Evolutionary conservation across 37 sponge, comb jelly and placozoan species (phyloP), one percentile per base, ranked within the genome.

Genomic region (Agelas oroides): DNA sequence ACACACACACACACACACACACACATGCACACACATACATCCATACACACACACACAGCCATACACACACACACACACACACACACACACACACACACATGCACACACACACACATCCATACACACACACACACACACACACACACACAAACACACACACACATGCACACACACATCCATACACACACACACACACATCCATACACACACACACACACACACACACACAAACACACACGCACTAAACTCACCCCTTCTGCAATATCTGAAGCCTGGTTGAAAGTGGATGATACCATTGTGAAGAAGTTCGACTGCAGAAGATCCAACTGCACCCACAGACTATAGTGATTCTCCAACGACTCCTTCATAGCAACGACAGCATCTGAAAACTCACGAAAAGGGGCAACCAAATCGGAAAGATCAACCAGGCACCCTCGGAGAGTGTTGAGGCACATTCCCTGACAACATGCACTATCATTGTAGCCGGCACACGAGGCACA

Each of bases 401-500:
- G 71, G 18, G 34, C 61, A 20, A 38, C 41, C 18, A 88, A 34
- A 46, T 76, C 89, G 25, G 60, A 27, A 3, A 69, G 34, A 31
- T 82, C 89, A 2, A 82, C 37, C 38, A 88, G 62, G 65, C 89
- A 88, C 13, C 89, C 89, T 20, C 89, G 46, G 62, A 88, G 28
- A 25, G 53, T 46, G 83, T 88, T 88, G 33, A 88, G 32, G 66
- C 89, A 88, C 27, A 88, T 59, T 23, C 70, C 76, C 23, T 52
- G 37, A 53, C 89, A 88, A 0, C 67, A 54, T 34, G 27, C 25
- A 15, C 53, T 13, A 0, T 16, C 13, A 30, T 53, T 32, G 46
- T 81, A 76, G 5, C 89, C 89, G 16, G 83, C 74, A 64, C 89
- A 88, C 60, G 40, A 40, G 32, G 89, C 62, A 62, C 89, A 88